A percentile compares a stretch with the other conserved stretches of the same genome.
These are phyloP conservation scores for Drosophila paracracens DNA, from an alignment of 2,888 invertebrate genomes.

Conservation along the genomic window DNA sequence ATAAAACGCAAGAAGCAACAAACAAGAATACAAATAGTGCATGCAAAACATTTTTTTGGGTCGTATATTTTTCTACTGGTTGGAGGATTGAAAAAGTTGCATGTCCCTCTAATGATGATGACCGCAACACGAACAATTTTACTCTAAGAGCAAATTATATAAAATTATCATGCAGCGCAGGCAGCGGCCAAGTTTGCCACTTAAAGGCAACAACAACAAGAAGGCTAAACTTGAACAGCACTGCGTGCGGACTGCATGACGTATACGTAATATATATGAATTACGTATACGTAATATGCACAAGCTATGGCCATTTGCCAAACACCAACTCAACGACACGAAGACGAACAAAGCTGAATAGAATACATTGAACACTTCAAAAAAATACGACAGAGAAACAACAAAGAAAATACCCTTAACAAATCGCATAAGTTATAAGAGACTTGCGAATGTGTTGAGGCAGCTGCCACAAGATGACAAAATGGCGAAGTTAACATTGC, in stretches of 20 bases:
- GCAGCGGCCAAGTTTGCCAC: conserved; percentile 68
- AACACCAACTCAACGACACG: conserved; percentile 15
- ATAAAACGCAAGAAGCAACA: conserved; percentile 40
- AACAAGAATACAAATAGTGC: conserved; percentile 34
- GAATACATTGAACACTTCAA: conserved; percentile 16
- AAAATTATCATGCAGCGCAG: conserved; percentile 78
- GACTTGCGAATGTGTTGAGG: conserved; percentile 58
- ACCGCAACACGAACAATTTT: conserved; percentile 53
- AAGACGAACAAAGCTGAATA: conserved; percentile 15
- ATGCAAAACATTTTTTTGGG: conserved; percentile 68
- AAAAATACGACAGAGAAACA: not conserved
- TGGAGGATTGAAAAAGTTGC: conserved; percentile 5
- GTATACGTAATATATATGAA: conserved; percentile 61
- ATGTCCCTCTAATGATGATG: conserved; percentile 37
- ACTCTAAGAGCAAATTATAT: conserved; percentile 69
- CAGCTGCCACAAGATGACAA: conserved; percentile 63
- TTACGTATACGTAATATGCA: conserved; percentile 58
- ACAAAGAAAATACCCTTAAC: conserved; percentile 20
- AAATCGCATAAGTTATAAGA: conserved; percentile 70
- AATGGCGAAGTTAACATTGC: conserved; percentile 78
- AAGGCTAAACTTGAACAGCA: conserved; percentile 41
- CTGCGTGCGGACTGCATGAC: conserved; percentile 61
- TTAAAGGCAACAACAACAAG: conserved; percentile 50
- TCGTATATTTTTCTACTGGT: conserved; percentile 36
- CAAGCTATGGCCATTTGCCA: conserved; percentile 67